These are phyloP conservation scores for Rhinolophus ferrumequinum DNA, from an alignment of 2,113 vertebrate species.

Conservation along the genomic window DNA sequence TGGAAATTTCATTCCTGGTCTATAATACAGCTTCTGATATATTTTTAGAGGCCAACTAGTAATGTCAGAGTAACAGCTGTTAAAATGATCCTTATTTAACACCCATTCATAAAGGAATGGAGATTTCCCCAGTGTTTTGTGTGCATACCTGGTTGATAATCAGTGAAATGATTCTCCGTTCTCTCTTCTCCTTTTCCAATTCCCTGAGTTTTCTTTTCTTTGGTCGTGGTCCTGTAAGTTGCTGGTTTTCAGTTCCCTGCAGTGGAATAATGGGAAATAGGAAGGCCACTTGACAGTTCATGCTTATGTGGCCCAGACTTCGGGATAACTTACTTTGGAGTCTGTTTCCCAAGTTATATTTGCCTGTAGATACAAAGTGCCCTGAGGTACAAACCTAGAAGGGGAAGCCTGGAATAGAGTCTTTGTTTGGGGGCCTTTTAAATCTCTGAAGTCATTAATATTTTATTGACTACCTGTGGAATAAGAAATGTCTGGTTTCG, in stretches of 20 bases:
- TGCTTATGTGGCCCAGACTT: neutral
- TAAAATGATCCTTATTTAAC: conserved; percentile 78
- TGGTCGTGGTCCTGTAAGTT: neutral
- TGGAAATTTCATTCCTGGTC: conserved; percentile 67
- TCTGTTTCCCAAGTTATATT: conserved; percentile 15
- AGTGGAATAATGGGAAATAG: neutral
- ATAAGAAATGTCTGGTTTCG: conserved; percentile 50
- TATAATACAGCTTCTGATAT: conserved; percentile 78
- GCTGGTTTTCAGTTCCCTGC: neutral
- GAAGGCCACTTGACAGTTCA: neutral
- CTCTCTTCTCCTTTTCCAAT: neutral
- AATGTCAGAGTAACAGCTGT: conserved; percentile 80
- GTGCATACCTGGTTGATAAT: conserved; percentile 28
- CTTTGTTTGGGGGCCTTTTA: neutral
- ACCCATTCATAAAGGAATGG: conserved; percentile 66
- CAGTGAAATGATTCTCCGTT: neutral
- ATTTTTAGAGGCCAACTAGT: conserved; percentile 79
- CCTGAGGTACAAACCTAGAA: neutral
- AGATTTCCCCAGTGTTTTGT: conserved; percentile 60
- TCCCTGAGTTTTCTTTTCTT: conserved; percentile 21
- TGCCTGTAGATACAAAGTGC: neutral
- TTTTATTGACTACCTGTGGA: conserved; percentile 28
- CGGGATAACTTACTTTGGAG: neutral
- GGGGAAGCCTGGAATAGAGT: neutral
- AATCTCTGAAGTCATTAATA: conserved; percentile 5